A percentile compares a stretch with the other conserved stretches of the same genome.
Conservation (phyloP, 2,113 vertebrate species). For the Lanius ludovicianus region DNA sequence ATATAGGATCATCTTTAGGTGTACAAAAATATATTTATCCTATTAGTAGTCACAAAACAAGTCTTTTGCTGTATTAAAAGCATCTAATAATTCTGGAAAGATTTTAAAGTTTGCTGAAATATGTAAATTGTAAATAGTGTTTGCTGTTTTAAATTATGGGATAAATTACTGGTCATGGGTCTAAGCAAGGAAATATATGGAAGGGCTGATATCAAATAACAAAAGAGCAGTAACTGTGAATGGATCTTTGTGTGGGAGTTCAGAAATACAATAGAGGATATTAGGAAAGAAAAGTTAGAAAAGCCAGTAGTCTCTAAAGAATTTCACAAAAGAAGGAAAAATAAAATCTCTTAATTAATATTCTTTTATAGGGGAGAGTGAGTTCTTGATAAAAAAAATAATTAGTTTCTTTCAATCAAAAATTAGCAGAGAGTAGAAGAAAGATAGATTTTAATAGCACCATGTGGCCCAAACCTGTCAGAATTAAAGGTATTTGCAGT, state of each 20-base stretch:
- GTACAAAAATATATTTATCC: not conserved
- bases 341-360: not conserved
- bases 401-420: not conserved
- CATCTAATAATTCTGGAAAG: not conserved
- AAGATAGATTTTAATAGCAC: not conserved
- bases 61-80: not conserved
- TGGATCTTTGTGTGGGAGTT: not conserved
- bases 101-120: not conserved
- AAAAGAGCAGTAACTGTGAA: not conserved
- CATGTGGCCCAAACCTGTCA: not conserved
- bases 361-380: not conserved
- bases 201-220: not conserved
- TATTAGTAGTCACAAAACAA: not conserved
- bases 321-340: not conserved
- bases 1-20: not conserved
- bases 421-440: not conserved
- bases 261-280: not conserved
- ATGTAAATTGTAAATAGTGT: not conserved
- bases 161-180: not conserved
- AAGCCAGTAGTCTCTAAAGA: not conserved
- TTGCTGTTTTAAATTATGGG: not conserved
- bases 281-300: not conserved
- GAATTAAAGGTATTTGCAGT: not conserved
- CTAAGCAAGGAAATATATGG: not conserved
- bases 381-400: not conserved